Evolutionary conservation across 2,797 vertebrate species (phyloP), one percentile per base, ranked within the genome.

Genomic region (Eremophila alpestris): DNA sequence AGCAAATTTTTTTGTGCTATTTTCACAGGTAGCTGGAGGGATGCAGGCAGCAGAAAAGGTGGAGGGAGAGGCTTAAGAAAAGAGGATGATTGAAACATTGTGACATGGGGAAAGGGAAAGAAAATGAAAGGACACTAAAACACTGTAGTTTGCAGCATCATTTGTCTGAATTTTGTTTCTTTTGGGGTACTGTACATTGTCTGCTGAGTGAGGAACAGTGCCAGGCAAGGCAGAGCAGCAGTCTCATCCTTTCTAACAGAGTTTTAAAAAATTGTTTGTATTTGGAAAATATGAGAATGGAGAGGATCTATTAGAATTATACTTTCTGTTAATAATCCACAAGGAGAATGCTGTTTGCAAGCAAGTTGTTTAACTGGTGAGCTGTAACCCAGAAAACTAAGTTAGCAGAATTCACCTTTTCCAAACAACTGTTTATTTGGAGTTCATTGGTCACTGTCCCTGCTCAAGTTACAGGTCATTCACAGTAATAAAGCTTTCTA

Each of bases 401-500:
- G 13, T 63, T 43, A 75, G 24, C 16, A 67, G 67, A 74, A 76
- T 83, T 83, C 73, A 97, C 85, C 74, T 95, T 94, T 88, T 73
- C 71, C 69, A 82, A 95, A 74, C 7, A 49, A 14, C 17, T 73
- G 13, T 75, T 89, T 85, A 43, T 30, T 87, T 73, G 34, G 62
- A 89, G 48, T 86, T 68, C 17, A 36, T 87, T 68, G 65, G 27
- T 89, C 71, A 46, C 49, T 68, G 38, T 69, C 34, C 27, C 79
- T 67, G 45, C 67, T 92, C 59, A 64, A 51, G 77, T 79, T 94
- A 40, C 85, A 90, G 85, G 49, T 91, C 89, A 64, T 68, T 91
- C 43, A 63, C 45, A 84, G 58, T 17, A 87, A 77, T 87, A 95
- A 94, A 92, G 23, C 84, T 82, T 88, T 91, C 48, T 73, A 79